phyloP scores from a whole-genome alignment of 2,888 invertebrate genomes.

The Aphidius colemani region DNA sequence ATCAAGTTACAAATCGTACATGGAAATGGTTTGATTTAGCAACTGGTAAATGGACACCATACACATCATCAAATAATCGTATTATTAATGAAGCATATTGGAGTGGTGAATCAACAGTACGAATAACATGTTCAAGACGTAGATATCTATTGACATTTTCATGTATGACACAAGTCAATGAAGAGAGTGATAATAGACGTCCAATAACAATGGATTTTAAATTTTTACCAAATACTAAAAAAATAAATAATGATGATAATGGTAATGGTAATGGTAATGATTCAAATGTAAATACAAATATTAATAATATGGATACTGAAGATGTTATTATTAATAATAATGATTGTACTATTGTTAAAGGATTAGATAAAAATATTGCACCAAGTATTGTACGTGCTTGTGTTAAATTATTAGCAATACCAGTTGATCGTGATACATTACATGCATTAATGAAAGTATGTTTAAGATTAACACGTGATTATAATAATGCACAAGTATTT shows the following conservation, averaged over 20 bases:
- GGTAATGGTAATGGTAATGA: slow-evolving; percentile 33
- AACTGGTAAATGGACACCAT: slow-evolving; percentile 80
- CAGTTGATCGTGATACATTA: slow-evolving; percentile 76
- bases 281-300: slow-evolving; percentile 36
- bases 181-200: slow-evolving; percentile 80
- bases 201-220: slow-evolving; percentile 74
- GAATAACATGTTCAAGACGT: slow-evolving; percentile 75
- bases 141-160: slow-evolving; percentile 78
- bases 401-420: slow-evolving; percentile 71
- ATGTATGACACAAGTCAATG: slow-evolving; percentile 82
- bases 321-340: slow-evolving; percentile 36
- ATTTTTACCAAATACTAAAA: slow-evolving; percentile 34
- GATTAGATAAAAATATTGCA: slow-evolving; percentile 53
- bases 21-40: slow-evolving; percentile 88
- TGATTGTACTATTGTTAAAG: slow-evolving; percentile 44
- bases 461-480: slow-evolving; percentile 75
- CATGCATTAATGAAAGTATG: slow-evolving; percentile 77
- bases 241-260: slow-evolving; percentile 39
- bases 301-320: slow-evolving; percentile 57
- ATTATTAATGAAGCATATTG: slow-evolving; percentile 79
- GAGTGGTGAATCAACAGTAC: slow-evolving; percentile 70
- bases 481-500: slow-evolving; percentile 74
- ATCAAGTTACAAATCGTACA: slow-evolving; percentile 64
- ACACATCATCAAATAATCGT: slow-evolving; percentile 73
- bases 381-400: slow-evolving; percentile 63